Evolutionary conservation across 2,888 invertebrate genomes (phyloP).

Genomic region (Salticus scenicus): DNA sequence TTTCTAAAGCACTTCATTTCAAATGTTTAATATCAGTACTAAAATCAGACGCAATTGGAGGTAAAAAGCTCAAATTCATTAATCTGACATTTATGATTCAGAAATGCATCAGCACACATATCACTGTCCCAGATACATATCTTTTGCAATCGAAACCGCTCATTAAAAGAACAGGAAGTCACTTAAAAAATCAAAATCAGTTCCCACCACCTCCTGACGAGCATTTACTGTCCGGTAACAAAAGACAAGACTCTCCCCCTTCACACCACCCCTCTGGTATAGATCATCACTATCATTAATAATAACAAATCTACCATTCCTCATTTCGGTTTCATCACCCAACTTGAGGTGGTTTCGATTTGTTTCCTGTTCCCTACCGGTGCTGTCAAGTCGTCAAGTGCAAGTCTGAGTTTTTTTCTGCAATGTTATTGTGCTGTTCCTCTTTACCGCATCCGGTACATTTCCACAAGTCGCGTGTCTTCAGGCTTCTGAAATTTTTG

Average conservation of each 20-base stretch:
- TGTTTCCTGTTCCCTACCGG: conserved; percentile 31
- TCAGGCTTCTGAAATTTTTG: too few relatives aligned
- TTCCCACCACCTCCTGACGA: conserved; percentile 31
- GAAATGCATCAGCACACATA: neutral
- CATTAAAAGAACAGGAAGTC: conserved; percentile 28
- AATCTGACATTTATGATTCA: neutral
- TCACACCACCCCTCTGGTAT: neutral
- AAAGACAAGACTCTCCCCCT: neutral
- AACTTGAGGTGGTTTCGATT: conserved; percentile 8
- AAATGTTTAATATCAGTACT: too few relatives aligned
- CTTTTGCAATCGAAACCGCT: neutral
- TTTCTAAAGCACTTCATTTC: too few relatives aligned
- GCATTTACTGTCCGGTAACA: conserved; percentile 1
- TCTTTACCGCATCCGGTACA: conserved; percentile 50
- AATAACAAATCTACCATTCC: conserved; percentile 28
- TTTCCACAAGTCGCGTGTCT: conserved; percentile 25
- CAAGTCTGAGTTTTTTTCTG: neutral
- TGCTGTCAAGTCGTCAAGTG: conserved; percentile 49
- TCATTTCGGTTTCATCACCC: conserved; percentile 52
- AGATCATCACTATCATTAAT: conserved; percentile 59
- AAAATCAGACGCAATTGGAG: too few relatives aligned
- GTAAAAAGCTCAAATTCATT: too few relatives aligned
- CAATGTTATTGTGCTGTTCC: conserved; percentile 18
- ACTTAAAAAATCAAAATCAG: conserved; percentile 24
- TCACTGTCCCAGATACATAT: neutral